Base-by-base conservation (phyloP, 1,140 invertebrate species). In the Zeugodacus cucurbitae region DNA sequence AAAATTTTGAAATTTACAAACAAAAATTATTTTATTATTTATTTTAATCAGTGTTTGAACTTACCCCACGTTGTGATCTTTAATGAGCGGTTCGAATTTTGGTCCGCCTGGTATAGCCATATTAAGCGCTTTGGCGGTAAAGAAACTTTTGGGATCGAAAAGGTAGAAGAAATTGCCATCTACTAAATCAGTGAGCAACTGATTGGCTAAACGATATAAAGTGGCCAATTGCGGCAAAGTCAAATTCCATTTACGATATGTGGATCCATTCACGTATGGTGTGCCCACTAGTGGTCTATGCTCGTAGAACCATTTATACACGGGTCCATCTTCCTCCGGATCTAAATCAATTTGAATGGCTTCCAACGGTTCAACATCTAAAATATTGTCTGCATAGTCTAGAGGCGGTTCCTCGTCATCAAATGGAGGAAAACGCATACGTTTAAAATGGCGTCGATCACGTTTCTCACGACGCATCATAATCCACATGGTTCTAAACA, bases 31-130 rank as follows among this genome's bases (percentile, higher is more conserved):
- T n/a, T n/a, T n/a, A n/a, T n/a, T n/a, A 62, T 62, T 62, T 26
- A n/a, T 62, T 62, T 62, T n/a, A 1, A 1, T n/a, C 6, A 62
- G n/a, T 8, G 26, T n/a, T 62, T 26, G 5, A 59, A 78, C 95
- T 95, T 94, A 97, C 96, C 97, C 98, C 89, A 97, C 96, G 93
- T 98, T 99, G 90, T 97, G 97, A 94, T 99, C 99, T 93, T 99
- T 99, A 0, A 99, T 98, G 1, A 99, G 94, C 0, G 99, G 99
- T 94, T 99, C 99, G 95, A 99, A 99, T 94, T 99, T 99, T 0
- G 99, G 99, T 6, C 99, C 99, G 89, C 99, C 99, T 41, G 99
- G 99, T 91, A 99, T 99, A n/a, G 99, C 99, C 97, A 99, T 98
- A 92, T 99, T 99, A 22, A 99, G 94, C 14, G 99, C 99, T 94